Evolutionary conservation across 1,140 invertebrate genomes (phyloP), one percentile per base, ranked within the genome.

Genomic region (Laupala kohalensis): DNA sequence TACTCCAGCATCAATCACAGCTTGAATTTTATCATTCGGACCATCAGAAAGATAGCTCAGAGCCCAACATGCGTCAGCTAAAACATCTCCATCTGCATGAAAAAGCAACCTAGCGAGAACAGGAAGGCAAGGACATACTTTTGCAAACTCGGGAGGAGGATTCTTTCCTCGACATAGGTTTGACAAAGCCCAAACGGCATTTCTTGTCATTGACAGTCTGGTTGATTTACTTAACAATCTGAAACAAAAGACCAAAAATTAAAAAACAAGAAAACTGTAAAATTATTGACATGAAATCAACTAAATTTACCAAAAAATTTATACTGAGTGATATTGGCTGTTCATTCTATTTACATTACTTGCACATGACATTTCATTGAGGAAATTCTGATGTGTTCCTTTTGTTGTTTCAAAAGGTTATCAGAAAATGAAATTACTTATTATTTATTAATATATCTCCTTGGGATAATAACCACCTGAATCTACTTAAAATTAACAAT

Each of bases 11-110:
- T 98, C 94, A 74, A 99, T 97, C 53, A 98, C 96, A 71, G 94
- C 92, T 83, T 98, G 96, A 76, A 99, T 98, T 84, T 98, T 97
- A 75, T 98, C 95, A 83, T 99, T 98, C 29, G 96, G 94, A 65
- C 96, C 96, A 82, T 99, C 96, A 12, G 92, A 95, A 29, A 99
- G 81, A 79, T 98, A 98, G 53, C 94, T 90, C 24, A 97, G 85
- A 25, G 95, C 93, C 95, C 96, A 99, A 81, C 96, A 98, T 6
- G 96, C 88, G 84, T 99, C 97, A 69, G 94, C 90, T 27, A 98
- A 81, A 15, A 98, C 94, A 80, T 98, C 96, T 4, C 88, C 82
- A 83, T 99, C 97, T 24, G 85, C 86, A 79, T 97, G 92, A 80
- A 94, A 95, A 25, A 98, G 82, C 23, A 99, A 83, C 19, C 91